Evolutionary conservation across 2,888 invertebrate species (phyloP).

Genomic region (Apamea sordens): DNA sequence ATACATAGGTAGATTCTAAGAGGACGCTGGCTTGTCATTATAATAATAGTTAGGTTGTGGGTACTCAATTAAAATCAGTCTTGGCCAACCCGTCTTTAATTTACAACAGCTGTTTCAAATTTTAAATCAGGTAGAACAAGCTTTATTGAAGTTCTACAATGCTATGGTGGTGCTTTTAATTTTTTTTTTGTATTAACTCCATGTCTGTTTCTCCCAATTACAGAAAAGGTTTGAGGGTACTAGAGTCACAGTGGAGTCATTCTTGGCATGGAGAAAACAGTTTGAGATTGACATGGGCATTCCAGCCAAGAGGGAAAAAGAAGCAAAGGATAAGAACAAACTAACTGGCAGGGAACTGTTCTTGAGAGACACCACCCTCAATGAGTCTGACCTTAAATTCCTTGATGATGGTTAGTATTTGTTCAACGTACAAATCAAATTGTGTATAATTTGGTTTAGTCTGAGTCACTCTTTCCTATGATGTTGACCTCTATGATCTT

Average conservation of each 20-base stretch:
- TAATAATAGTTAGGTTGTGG: too few relatives aligned
- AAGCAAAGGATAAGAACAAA: conserved; percentile 94
- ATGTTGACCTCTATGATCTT: background rate
- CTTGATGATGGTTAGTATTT: conserved; percentile 93
- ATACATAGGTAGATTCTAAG: too few relatives aligned
- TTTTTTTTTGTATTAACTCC: background rate
- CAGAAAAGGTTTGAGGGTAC: conserved; percentile 99
- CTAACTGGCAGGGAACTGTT: conserved; percentile 98
- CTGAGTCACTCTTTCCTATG: background rate
- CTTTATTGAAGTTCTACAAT: background rate
- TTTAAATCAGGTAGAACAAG: background rate
- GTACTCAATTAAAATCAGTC: too few relatives aligned
- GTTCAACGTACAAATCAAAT: background rate
- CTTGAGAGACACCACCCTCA: conserved; percentile 97
- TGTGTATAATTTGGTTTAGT: background rate
- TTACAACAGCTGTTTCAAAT: background rate
- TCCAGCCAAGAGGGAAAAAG: conserved; percentile 92
- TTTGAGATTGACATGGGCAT: conserved; percentile 98
- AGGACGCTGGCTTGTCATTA: too few relatives aligned
- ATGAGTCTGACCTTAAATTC: conserved; percentile 99
- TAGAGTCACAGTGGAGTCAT: conserved; percentile 98
- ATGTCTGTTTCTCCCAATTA: conserved; percentile 20
- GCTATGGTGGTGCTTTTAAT: background rate
- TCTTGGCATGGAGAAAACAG: conserved; percentile 97
- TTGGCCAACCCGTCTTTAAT: too few relatives aligned